Percentiles rank a stretch among this genome's conserved stretches.
These are phyloP conservation scores for Lasioglossum villosulum DNA, from an alignment of 2,888 invertebrate genomes.

Conservation along the genomic window DNA sequence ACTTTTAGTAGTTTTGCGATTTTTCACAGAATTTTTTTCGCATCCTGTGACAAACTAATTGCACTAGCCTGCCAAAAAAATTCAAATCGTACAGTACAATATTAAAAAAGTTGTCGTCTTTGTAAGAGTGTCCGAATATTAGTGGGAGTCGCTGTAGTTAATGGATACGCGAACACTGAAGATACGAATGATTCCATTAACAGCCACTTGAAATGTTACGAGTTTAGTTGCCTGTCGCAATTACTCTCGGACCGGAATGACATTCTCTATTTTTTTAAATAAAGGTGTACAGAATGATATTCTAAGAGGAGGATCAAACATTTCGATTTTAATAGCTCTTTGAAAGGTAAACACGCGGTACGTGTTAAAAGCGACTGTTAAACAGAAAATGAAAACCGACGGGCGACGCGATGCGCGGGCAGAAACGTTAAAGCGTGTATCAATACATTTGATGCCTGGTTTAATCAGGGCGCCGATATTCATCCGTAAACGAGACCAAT, in stretches of 20 bases:
- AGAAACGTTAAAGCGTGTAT: neutral
- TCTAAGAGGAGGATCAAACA: neutral
- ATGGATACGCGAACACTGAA: no score
- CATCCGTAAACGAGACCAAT: neutral
- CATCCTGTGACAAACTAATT: no score
- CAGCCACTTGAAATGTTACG: neutral
- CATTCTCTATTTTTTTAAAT: neutral
- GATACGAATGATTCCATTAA: no score
- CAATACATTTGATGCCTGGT: slow-evolving; percentile 13
- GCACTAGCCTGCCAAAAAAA: no score
- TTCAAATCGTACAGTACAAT: no score
- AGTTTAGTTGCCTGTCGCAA: neutral
- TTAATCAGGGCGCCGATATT: slow-evolving; percentile 16
- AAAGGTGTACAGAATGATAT: neutral
- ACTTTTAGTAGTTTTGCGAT: no score
- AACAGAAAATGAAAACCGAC: slow-evolving; percentile 1
- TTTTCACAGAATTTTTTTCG: no score
- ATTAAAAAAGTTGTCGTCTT: no score
- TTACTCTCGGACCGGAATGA: neutral
- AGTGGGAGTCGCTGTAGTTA: no score
- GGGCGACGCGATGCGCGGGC: neutral
- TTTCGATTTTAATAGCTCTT: neutral
- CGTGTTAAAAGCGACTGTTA: slow-evolving; percentile 1
- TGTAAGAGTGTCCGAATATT: no score
- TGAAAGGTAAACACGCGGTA: neutral